A percentile compares a stretch with the other conserved stretches of the same genome.
These are phyloP conservation scores for Gambusia yucatana DNA, from an alignment of 2,797 vertebrate genomes.

Conservation along the genomic window DNA sequence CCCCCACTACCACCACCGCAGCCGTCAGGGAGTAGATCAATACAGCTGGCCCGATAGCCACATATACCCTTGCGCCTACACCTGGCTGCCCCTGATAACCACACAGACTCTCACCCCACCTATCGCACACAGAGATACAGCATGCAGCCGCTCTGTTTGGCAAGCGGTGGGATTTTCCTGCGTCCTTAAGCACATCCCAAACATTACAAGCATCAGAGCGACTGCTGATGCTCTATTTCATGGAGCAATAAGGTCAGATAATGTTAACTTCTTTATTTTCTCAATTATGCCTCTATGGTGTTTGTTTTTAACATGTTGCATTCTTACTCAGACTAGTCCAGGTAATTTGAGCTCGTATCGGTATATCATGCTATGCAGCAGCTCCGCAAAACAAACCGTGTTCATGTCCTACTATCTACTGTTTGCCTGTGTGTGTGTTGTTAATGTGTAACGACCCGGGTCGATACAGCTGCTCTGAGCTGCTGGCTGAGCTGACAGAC, in stretches of 20 bases:
- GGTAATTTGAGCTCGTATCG: conserved; percentile 16
- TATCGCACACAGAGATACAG: conserved; percentile 68
- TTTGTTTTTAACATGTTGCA: neutral
- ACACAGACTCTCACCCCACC: conserved; percentile 58
- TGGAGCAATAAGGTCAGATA: neutral
- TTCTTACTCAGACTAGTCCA: conserved; percentile 1
- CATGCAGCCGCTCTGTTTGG: conserved; percentile 54
- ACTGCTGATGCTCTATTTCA: conserved; percentile 7
- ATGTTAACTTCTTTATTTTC: neutral
- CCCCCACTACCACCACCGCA: conserved; percentile 31
- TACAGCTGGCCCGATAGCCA: conserved; percentile 79
- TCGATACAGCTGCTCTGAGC: conserved; percentile 79
- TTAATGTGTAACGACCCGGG: conserved; percentile 83
- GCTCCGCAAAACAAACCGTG: conserved; percentile 39
- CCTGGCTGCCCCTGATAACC: conserved; percentile 73
- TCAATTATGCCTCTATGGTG: neutral
- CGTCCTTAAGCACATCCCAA: conserved; percentile 36
- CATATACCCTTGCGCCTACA: conserved; percentile 56
- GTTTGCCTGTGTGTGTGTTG: conserved; percentile 63
- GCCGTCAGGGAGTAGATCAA: conserved; percentile 75
- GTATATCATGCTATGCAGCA: conserved; percentile 16
- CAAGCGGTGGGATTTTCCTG: conserved; percentile 66
- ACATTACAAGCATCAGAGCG: conserved; percentile 36
- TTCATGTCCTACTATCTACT: conserved; percentile 54
- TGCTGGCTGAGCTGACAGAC: conserved; percentile 74